Evolutionary conservation across 2,113 vertebrate species (phyloP), one percentile per base, ranked within the genome.

Genomic region (Ptychochromis oligacanthus): DNA sequence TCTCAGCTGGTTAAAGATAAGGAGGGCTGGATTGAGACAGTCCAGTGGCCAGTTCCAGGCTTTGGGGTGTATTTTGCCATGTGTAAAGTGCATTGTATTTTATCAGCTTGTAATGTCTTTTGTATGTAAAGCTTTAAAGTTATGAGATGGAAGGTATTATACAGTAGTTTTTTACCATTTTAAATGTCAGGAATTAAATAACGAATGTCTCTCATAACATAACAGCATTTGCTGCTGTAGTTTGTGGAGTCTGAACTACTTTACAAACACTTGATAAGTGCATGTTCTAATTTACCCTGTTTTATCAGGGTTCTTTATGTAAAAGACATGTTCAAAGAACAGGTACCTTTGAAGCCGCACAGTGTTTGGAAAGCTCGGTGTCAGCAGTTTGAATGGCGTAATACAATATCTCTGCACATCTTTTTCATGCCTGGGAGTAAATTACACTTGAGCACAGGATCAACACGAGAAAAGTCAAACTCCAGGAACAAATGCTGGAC

Each of bases 391-490:
- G 67, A 54, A 54, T 4, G 13, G 6, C 28, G 67, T 72, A 72
- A 72, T 52, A 72, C 28, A 28, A 70, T 70, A 72, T 72, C 26
- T 72, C 46, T 54, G 46, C 46, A 54, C 46, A 72, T 72, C 20
- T 31, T 18, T 52, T 72, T 72, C 26, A 72, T 72, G 67, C 67
- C 46, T 72, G 67, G 46, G 46, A 72, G 67, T 72, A 26, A 54
- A 72, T 54, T 34, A 72, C 46, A 54, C 67, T 72, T 54, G 67
- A 72, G 46, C 67, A 34, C 26, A 52, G 46, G 46, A 72, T 72
- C 46, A 54, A n/a, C 67, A 72, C 18, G 2, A 72, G 67, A 46
- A 72, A 54, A 81, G 82, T 81, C 87, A 78, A 43, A 83, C 26
- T 75, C 26, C 52, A 75, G 77, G 43, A 82, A 49, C 65, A 87